Base-by-base conservation (phyloP, 2,888 invertebrate genomes). In the Malthinus flaveolus region DNA sequence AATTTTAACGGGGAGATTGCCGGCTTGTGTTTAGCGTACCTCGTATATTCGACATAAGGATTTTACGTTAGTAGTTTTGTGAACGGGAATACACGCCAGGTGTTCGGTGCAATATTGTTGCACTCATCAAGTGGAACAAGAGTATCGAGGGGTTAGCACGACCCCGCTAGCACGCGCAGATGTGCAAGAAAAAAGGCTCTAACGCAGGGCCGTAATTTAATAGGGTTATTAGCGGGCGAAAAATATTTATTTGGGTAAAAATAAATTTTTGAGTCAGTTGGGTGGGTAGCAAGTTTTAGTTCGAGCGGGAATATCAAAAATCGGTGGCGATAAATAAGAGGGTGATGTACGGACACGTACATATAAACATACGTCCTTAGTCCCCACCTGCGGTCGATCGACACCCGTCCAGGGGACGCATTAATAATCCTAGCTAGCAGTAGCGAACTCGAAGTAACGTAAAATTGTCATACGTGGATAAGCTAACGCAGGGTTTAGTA, bases 391-490 rank as follows among this genome's bases (percentile, higher is more conserved):
- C 59, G 58, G 51, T 49, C 56, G 63, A 61, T 50, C 59, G 59
- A 62, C 62, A 61, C 64, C 73, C 69, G 73, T 73, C 74, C 73
- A 71, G 73, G 74, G 73, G 73, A 73, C 74, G 72, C 72, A 66
- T 70, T 69, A 66, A 58, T 66, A 67, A 62, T 59, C 23, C 13
- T 42, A 15, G 52, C 44, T 57, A 39, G 56, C 46, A 51, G 45
- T 39, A 46, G 50, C 53, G 53, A 45, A 44, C 59, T 57, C 37
- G 49, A 50, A 45, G 48, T 55, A 44, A 39, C 51, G 42, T 48
- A 51, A 49, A 49, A 47, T 54, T 56, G 49, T 62, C 69, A 71
- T 71, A 70, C 69, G 72, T 69, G 69, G 57, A 50, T 54, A 44
- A 56, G 46, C 58, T 47, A 47, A 55, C 54, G 52, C 44, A 39